Base-by-base conservation (phyloP, 1,140 invertebrate species). In the Nixonia krombeini region DNA sequence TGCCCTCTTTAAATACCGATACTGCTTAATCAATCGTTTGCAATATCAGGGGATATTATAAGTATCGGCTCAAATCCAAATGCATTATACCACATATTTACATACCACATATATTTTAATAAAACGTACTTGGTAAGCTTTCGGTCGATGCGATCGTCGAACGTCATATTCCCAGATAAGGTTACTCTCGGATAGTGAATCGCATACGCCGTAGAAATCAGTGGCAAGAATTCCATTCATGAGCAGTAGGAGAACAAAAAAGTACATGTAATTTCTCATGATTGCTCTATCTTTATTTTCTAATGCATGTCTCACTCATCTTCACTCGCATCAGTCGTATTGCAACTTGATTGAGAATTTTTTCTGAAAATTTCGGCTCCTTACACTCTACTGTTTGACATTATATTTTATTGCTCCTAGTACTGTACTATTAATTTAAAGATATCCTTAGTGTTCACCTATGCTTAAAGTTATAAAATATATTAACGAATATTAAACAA, bases 101-200 rank as follows among this genome's bases (percentile, higher is more conserved):
- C n/a, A n/a, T 12, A 25, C 10, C 16, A 28, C 17, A 15, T 6
- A n/a, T 37, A 37, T 26, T 42, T 45, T 23, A 8, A 38, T 38
- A 42, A 4, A 9, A 64, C 57, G 59, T 47, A 79, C 77, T 65
- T 78, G 68, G 29, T 63, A 41, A 38, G 8, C 31, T 41, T 49
- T 46, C 13, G 28, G 42, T 15, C 51, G 70, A 10, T 63, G 21
- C 12, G 74, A 35, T 40, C 77, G 57, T 13, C 73, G 63, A 13
- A 79, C 69, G 17, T 70, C 49, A 52, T 78, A 79, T 21, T 76
- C 57, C 77, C 77, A 79, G 40, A 79, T 59, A 35, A 79, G 49
- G 33, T 72, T 49, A 21, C 75, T 68, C 15, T 70, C 62, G 28
- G 37, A 52, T 33, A 21, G 28, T n/a, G 50, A 18, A 5, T 28